A percentile compares a stretch with the other conserved stretches of the same genome.
Evolutionary conservation across 2,113 vertebrate genomes (phyloP).

Genomic region (Saguinus imperator): DNA sequence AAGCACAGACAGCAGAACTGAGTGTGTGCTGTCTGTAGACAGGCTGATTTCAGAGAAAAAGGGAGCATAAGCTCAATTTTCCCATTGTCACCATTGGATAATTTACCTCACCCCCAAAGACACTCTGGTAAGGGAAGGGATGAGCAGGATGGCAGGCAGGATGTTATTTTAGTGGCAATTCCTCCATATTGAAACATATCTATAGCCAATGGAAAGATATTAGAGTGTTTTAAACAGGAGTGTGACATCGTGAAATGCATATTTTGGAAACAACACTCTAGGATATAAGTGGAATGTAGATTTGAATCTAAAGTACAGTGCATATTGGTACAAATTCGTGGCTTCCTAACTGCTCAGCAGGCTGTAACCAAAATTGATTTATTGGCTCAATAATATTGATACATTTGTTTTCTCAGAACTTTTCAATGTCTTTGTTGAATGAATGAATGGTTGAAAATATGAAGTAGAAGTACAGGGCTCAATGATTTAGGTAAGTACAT

Average conservation of each 20-base stretch:
- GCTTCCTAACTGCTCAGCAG: slow-evolving; percentile 21
- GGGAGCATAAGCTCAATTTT: not conserved
- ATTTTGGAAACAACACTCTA: slow-evolving; percentile 37
- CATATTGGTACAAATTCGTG: slow-evolving; percentile 4
- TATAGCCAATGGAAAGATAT: not conserved
- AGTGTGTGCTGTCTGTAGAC: not conserved
- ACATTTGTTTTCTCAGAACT: slow-evolving; percentile 7
- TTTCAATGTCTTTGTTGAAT: not conserved
- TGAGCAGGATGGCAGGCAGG: not conserved
- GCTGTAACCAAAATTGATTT: slow-evolving; percentile 6
- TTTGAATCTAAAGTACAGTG: slow-evolving; percentile 45
- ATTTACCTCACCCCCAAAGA: not conserved
- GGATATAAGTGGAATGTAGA: not conserved
- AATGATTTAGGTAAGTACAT: not conserved
- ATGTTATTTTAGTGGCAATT: not conserved
- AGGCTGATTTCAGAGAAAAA: not conserved
- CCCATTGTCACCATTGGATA: not conserved
- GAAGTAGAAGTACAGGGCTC: not conserved
- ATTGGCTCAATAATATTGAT: slow-evolving; percentile 15
- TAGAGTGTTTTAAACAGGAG: not conserved
- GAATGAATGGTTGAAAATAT: slow-evolving; percentile 21
- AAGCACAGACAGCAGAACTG: not conserved
- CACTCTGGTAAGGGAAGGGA: not conserved
- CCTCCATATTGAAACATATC: not conserved
- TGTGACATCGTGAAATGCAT: slow-evolving; percentile 30